Base-by-base conservation (phyloP, 2,888 invertebrate genomes). In the Eupeodes latifasciatus region DNA sequence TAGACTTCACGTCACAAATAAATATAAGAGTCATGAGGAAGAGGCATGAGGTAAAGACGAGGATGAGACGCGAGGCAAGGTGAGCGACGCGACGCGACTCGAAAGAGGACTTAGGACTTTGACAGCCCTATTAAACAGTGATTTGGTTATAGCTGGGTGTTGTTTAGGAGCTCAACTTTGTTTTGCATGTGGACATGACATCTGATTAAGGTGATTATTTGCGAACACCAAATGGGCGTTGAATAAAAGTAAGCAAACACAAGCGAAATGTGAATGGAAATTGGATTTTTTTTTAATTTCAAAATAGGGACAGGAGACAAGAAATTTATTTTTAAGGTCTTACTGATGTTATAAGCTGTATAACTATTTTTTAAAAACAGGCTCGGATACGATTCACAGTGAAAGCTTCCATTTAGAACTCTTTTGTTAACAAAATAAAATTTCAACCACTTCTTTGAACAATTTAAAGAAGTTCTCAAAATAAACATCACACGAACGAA, bases 201-300 rank as follows among this genome's bases (percentile, higher is more conserved):
- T 78, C 69, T 85, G 85, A 85, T 88, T 78, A 75, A 84, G 81
- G 85, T 88, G 88, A 85, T 85, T 88, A 85, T 76, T 88, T 75
- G 88, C 81, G 85, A 88, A 88, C 88, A 85, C 64, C 78, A 61
- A 88, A 88, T 78, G 85, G 88, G 88, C 88, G 88, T 85, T 49
- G 36, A 75, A 55, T 71, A 14, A 53, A 27, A 69, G 53, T 69
- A 57, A 80, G 66, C 59, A 69, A 14, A 79, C 9, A 14, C 62
- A 86, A 74, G 51, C 44, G 75, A 77, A 77, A 74, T 61, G 67
- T 40, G 27, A 81, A 59, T 77, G 57, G 53, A 53, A 80, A 75
- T 44, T 40, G 55, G 14, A 11, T n/a, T 36, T 53, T 19, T 47
- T 4, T 44, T 11, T 36, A n/a, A n/a, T 16, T 5, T 12, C 16